Evolutionary conservation across 2,888 invertebrate species (phyloP), one percentile per base, ranked within the genome.

Genomic region (Cheilosia vulpina): DNA sequence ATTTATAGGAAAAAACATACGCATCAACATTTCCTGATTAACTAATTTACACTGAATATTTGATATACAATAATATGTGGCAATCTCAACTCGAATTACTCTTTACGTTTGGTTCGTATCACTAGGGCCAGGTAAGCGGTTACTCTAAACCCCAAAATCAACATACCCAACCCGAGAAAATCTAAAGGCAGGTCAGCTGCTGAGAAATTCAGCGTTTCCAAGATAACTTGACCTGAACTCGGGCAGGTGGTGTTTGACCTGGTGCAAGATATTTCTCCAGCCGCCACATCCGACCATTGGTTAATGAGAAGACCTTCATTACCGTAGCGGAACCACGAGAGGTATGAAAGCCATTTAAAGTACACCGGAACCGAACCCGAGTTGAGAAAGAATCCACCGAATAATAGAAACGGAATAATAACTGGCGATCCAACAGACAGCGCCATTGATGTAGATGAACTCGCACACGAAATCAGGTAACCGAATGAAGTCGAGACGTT

Each of bases 361-460:
- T 97, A 98, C 0, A 94, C 92, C 0, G 98, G 98, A 24, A 97
- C 96, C 0, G 97, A 97, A 95, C 95, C 96, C 24, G 96, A 95
- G 91, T 98, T 98, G 52, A 99, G 93, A 93, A 98, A 98, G 93
- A 98, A 98, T 53, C 99, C 99, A 79, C 98, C 98, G 91, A 99
- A 99, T 19, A 99, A 93, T 92, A 99, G 94, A 91, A 98, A 96
- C 0, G 99, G 98, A 80, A 99, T 97, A 88, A 98, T 96, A 79
- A 98, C 94, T 4, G 98, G 97, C 1, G 98, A 98, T 0, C 98
- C 97, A 68, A 99, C 94, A 0, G 98, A 96, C 1, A 98, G 93
- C 0, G 98, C 98, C 94, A 98, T 96, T 57, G 96, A 96, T 4
- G 97, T 95, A 82, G 95, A 96, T 81, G 94, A 95, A 88, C 97